Base-by-base conservation (phyloP, 2,113 vertebrate genomes). In the Anhinga rufa region DNA sequence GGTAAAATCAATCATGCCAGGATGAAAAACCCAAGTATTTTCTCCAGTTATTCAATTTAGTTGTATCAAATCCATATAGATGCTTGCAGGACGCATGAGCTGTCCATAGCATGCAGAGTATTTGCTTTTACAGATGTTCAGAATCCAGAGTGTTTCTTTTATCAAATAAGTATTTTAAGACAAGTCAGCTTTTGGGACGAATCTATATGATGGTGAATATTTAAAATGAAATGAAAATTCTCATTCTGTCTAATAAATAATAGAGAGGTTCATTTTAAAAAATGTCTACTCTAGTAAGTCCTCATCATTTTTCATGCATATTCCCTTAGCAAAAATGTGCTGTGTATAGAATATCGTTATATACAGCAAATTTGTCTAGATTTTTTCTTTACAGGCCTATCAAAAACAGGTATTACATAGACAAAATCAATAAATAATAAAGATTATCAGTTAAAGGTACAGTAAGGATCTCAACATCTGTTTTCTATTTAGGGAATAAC, bases 361-460 rank as follows among this genome's bases (percentile, higher is more conserved):
- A 95, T 95, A 95, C 91, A 95, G 86, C 66, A 90, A 88, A 93
- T 93, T 58, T 46, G 54, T 72, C 88, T 82, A 74, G 83, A 70
- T 58, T 90, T 95, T 89, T 95, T 93, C 89, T 95, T 95, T 94
- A 94, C 82, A 94, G 93, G 68, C 78, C 86, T 97, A 96, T 94
- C 84, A 91, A 93, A 97, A 85, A 51, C 92, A 94, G 44, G 0
- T 80, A 87, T 74, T 94, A 97, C 94, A 94, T 17, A 91, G 86
- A 97, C 86, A 93, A 96, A 95, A 93, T 83, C 93, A 95, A 97
- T 94, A 95, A 97, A 91, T 96, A 96, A 84, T 83, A 77, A 88
- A 95, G 62, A 82, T 92, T 86, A 93, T 32, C 55, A 95, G 81
- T 87, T 77, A 97, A 82, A 93, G 68, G 82, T 92, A 78, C 88